Evolutionary conservation across 1,140 invertebrate species (phyloP).

Genomic region (Drosophila mayri): DNA sequence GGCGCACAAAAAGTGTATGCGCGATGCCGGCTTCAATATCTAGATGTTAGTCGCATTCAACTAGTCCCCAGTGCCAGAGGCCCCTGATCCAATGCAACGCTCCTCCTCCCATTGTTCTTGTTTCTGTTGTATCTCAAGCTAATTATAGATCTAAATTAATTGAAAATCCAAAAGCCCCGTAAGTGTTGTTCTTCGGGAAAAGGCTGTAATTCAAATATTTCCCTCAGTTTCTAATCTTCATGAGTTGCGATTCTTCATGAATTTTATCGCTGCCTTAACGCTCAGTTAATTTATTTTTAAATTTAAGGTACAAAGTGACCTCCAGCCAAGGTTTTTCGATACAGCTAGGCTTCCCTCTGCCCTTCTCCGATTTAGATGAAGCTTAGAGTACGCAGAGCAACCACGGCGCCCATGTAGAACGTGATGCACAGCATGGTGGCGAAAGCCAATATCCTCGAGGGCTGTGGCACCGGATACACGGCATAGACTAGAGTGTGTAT

Average conservation of each 20-base stretch:
- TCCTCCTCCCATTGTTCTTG: conserved; percentile 34
- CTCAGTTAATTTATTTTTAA: conserved; percentile 3
- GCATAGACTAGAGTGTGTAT: conserved; percentile 88
- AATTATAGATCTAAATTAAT: conserved; percentile 76
- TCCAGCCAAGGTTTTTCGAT: not conserved
- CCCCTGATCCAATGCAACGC: not conserved
- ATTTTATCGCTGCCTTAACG: not conserved
- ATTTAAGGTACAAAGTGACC: conserved; percentile 5
- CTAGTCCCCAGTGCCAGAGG: conserved; percentile 4
- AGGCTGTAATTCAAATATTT: not conserved
- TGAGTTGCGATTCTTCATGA: not conserved
- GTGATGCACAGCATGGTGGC: conserved; percentile 85
- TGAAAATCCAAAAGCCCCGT: conserved; percentile 32
- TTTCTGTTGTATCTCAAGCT: conserved; percentile 71
- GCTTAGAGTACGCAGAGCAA: conserved; percentile 66
- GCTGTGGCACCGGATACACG: conserved; percentile 86
- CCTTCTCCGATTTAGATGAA: conserved; percentile 44
- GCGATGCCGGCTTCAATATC: conserved; percentile 95
- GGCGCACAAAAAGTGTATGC: conserved; percentile 98
- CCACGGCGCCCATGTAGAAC: conserved; percentile 86
- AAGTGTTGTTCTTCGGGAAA: conserved; percentile 3
- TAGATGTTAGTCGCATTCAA: conserved; percentile 28
- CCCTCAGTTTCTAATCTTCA: not conserved
- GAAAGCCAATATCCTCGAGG: conserved; percentile 86
- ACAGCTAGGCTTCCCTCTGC: not conserved